Evolutionary conservation across 2,113 vertebrate genomes (phyloP), one percentile per base, ranked within the genome.

Genomic region (Seriola rivoliana): DNA sequence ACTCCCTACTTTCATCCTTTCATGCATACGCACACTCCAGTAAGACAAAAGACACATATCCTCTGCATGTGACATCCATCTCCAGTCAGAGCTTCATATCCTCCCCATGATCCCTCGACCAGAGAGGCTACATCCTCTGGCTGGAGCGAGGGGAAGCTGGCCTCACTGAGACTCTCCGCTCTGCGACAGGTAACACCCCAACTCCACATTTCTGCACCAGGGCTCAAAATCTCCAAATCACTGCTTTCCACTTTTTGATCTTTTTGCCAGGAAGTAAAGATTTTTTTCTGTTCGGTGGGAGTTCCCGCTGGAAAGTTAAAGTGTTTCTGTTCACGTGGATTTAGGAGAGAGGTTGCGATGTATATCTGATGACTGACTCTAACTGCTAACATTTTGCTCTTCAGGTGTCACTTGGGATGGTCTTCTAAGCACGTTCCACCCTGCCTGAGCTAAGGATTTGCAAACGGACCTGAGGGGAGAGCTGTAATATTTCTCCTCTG

Each of bases 21-120:
- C 38, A 65, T 29, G 25, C 64, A 32, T 78, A 83, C 74, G 36
- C 64, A 8, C 66, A 19, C 69, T 21, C 17, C 46, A 46, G 19
- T 23, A 34, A 76, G 80, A 85, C 79, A 89, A 82, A 91, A 89
- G 78, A 81, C 76, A 80, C 91, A 91, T 75, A 93, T 92, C 91
- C 93, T 91, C 85, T 89, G 42, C 78, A 78, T 89, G 87, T 92
- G 88, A 90, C 89, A 89, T 75, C 68, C 81, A 90, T 78, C 89
- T 91, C 4, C 34, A 79, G 69, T 42, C 42, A 23, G 58, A 17
- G 70, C 85, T 86, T 71, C 88, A 92, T 57, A 93, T 94, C 93
- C 93, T 93, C 89, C 74, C 84, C 58, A 13, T 66, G 71, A 88
- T 89, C 79, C 84, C 64, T 75, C 66, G 32, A 6, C 71, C 83